Percentiles rank a stretch among this genome's conserved stretches.
These are phyloP conservation scores for Heliconius charithonia DNA, from an alignment of 2,888 invertebrate species.

Conservation along the genomic window DNA sequence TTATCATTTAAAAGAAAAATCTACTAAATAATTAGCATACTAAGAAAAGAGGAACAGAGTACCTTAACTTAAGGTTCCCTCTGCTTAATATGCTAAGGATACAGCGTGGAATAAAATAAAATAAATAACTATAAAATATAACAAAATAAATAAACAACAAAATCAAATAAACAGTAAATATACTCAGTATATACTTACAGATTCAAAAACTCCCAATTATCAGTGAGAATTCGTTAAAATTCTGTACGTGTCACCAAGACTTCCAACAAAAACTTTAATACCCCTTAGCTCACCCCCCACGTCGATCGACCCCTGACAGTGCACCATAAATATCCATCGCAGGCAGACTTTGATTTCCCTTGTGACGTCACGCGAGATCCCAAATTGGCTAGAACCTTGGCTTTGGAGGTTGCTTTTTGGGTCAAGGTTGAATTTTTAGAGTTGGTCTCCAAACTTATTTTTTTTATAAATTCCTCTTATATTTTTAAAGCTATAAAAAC, in stretches of 20 bases:
- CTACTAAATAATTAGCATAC: no score
- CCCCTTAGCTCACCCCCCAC: slow-evolving; percentile 30
- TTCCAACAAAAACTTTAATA: slow-evolving; percentile 35
- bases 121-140: not conserved
- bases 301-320: slow-evolving; percentile 49
- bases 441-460: not conserved
- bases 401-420: slow-evolving; percentile 27
- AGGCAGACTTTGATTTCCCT: slow-evolving; percentile 70
- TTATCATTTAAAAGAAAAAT: no score
- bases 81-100: not conserved
- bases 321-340: slow-evolving; percentile 71
- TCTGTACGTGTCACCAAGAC: slow-evolving; percentile 36
- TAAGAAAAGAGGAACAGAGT: not conserved
- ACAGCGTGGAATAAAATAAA: not conserved
- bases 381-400: slow-evolving; percentile 57
- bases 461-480: not conserved
- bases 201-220: slow-evolving; percentile 24
- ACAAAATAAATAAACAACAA: not conserved
- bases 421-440: slow-evolving; percentile 14
- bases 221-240: slow-evolving; percentile 35
- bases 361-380: slow-evolving; percentile 59
- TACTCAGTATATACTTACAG: not conserved
- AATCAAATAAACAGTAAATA: not conserved
- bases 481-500: not conserved
- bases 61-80: not conserved